Conservation (phyloP, 2,113 vertebrate genomes). For the Prinia subflava region DNA sequence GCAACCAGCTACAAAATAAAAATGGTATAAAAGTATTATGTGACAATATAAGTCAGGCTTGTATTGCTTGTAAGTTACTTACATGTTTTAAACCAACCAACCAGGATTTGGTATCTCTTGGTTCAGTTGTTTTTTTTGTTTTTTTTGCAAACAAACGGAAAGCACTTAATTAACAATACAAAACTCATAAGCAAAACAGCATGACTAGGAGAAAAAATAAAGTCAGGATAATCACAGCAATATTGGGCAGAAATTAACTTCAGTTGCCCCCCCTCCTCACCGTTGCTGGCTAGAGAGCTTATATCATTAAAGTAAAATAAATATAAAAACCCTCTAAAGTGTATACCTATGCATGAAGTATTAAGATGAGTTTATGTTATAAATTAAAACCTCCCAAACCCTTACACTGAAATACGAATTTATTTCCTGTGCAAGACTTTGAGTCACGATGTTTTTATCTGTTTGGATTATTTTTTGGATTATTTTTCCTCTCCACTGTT, state of each 20-base stretch:
- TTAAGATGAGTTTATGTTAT: not conserved
- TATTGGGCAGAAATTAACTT: not conserved
- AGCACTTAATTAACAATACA: not conserved
- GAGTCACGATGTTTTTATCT: not conserved
- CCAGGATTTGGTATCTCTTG: not conserved
- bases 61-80: not conserved
- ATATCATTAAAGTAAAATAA: not conserved
- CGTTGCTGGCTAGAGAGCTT: not conserved
- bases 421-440: not conserved
- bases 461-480: not conserved
- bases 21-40: not conserved
- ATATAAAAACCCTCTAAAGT: accelerated
- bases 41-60: not conserved
- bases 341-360: not conserved
- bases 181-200: not conserved
- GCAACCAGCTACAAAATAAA: not conserved
- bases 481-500: not conserved
- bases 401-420: not conserved
- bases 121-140: not conserved
- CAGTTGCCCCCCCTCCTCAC: not conserved
- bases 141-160: not conserved
- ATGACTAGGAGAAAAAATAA: not conserved
- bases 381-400: not conserved
- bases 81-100: not conserved
- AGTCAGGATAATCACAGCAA: not conserved